Base-by-base conservation (phyloP, 1,140 invertebrate genomes). In the Phenacoccus solenopsis region DNA sequence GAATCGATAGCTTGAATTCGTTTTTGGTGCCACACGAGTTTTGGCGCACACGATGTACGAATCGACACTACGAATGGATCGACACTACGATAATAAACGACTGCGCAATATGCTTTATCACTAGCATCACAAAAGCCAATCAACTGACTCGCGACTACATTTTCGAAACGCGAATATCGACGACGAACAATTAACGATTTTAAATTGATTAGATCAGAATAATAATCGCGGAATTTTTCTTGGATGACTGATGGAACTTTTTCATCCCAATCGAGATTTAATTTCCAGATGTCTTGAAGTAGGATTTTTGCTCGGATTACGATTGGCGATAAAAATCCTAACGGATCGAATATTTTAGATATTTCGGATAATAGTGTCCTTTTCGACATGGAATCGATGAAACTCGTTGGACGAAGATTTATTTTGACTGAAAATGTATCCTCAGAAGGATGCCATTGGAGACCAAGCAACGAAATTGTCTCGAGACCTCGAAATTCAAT, bases 21-120 rank as follows among this genome's bases (percentile, higher is more conserved):
- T n/a, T 1, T n/a, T 30, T 4, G 79, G 78, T 16, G 78, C 72
- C 0, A 80, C 76, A 69, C 75, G 67, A 13, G 71, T 71, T 70
- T 79, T 80, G 0, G 78, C 27, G n/a, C 72, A 69, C 13, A 80
- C 24, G 24, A 80, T 67, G 5, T 73, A 70, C 1, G 74, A 68
- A 5, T 64, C 30, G 9, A 28, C 27, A 3, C 68, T 70, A 22
- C 67, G 16, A 1, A 69, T 67, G 38, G 38, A 20, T 68, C 59
- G 38, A 28, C 7, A 35, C 13, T 27, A 21, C 57, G 7, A 1
- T 67, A 5, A 71, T 73, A 73, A 21, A 73, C 28, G 28, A 28
- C 49, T 13, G 72, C 72, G 28, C 67, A 71, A 28, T 68, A 68
- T 10, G 64, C 72, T 24, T 21, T 2, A 28, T 38, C 13, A 22